A percentile compares a stretch with the other conserved stretches of the same genome.
These are phyloP conservation scores for Botia kubotai DNA, from an alignment of 2,797 vertebrate genomes.

Conservation along the genomic window DNA sequence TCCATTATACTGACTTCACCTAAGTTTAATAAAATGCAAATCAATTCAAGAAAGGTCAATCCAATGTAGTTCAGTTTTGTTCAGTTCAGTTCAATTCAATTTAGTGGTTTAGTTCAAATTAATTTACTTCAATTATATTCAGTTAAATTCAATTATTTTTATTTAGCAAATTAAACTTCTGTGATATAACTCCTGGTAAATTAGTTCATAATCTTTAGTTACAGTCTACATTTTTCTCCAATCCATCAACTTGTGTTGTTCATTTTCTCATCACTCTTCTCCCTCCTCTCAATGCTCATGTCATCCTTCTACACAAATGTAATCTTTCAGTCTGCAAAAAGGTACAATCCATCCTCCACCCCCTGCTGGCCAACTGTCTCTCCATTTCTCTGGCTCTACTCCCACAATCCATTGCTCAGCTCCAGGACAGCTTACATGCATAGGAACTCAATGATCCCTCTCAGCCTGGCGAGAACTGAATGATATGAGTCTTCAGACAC, in stretches of 20 bases:
- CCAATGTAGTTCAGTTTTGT: background rate
- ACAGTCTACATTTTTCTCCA: background rate
- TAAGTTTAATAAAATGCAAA: background rate
- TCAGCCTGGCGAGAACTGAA: conserved; percentile 14
- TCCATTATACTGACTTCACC: background rate
- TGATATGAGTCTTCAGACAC: conserved; percentile 16
- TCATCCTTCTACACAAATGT: conserved; percentile 1
- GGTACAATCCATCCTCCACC: background rate
- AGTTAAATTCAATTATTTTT: background rate
- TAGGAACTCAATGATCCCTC: conserved; percentile 19
- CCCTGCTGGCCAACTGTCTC: background rate
- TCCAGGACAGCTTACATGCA: conserved; percentile 1
- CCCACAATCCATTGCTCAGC: background rate
- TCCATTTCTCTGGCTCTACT: background rate
- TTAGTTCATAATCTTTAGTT: background rate
- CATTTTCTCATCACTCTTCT: background rate
- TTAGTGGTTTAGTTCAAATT: background rate
- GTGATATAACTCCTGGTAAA: background rate
- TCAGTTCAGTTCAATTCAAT: background rate
- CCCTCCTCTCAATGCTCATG: background rate
- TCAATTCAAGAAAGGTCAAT: background rate
- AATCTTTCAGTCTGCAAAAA: conserved; percentile 17
- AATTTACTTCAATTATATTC: background rate
- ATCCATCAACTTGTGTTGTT: background rate
- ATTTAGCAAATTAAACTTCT: background rate